Conservation (phyloP, 2,797 vertebrate species). For the Smutsia gigantea region DNA sequence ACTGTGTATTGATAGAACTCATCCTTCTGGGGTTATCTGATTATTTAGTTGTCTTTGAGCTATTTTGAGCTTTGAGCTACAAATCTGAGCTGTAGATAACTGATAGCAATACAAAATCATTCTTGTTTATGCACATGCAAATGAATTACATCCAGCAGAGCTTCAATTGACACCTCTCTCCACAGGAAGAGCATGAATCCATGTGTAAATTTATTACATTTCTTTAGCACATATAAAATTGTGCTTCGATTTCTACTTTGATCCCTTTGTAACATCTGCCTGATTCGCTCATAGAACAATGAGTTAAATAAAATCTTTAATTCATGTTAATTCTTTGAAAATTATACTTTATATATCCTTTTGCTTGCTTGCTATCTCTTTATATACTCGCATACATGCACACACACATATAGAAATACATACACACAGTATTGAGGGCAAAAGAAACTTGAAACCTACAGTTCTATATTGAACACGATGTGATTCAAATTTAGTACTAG, state of each 20-base stretch:
- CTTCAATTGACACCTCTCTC: not conserved
- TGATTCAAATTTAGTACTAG: not conserved
- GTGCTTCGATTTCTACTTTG: not conserved
- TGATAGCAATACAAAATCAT: not conserved
- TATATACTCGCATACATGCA: not conserved
- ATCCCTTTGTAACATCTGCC: not conserved
- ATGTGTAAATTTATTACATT: not conserved
- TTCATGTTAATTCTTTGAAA: not conserved
- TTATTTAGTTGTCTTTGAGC: not conserved
- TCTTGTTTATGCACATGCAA: not conserved
- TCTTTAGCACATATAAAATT: too few species aligned
- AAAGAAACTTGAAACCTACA: not conserved
- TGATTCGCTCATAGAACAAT: not conserved
- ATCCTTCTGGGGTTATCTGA: not conserved
- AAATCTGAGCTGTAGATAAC: not conserved
- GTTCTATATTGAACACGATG: not conserved
- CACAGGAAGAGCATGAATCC: not conserved
- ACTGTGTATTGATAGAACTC: not conserved
- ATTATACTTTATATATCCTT: not conserved
- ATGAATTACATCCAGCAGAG: not conserved
- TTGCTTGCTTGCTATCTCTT: not conserved
- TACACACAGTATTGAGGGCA: not conserved
- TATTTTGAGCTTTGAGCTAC: too few species aligned
- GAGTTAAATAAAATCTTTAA: not conserved
- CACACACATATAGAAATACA: not conserved